Evolutionary conservation across 2,113 vertebrate species (phyloP).

Genomic region (Turnix velox): DNA sequence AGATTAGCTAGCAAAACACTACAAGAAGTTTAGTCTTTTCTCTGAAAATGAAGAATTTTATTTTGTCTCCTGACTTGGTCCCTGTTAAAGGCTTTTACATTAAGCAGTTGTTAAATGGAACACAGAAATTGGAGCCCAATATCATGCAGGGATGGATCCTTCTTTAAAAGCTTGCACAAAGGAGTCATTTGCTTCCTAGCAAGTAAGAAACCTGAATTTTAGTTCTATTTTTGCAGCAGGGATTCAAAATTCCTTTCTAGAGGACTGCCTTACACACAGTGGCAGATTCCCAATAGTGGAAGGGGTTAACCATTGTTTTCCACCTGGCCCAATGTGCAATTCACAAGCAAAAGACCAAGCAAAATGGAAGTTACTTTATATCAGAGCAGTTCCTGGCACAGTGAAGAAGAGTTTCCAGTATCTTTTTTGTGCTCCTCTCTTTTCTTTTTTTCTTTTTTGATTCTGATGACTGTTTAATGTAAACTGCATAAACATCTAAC

Average conservation of each 20-base stretch:
- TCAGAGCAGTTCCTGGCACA: neutral
- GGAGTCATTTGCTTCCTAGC: neutral
- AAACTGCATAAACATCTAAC: slow-evolving; percentile 1
- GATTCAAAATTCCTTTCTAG: neutral
- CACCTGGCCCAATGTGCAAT: neutral
- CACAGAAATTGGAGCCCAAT: neutral
- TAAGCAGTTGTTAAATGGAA: neutral
- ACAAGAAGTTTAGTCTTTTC: neutral
- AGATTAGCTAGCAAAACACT: slow-evolving; percentile 20
- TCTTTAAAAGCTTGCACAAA: neutral
- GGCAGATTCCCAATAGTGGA: neutral
- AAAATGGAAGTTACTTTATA: neutral
- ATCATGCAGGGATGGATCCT: neutral
- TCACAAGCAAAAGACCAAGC: neutral
- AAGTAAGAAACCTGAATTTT: neutral
- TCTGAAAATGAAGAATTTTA: slow-evolving; percentile 29
- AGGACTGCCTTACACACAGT: neutral
- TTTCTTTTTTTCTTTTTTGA: neutral
- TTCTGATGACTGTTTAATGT: neutral
- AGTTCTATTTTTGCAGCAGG: neutral
- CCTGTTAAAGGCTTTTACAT: slow-evolving; percentile 25
- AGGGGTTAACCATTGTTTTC: neutral
- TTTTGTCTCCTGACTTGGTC: slow-evolving; percentile 38
- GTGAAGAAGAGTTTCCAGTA: neutral
- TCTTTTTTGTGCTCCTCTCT: neutral